Base-by-base conservation (phyloP, 1,140 invertebrate genomes). In the Piezodorus guildinii region DNA sequence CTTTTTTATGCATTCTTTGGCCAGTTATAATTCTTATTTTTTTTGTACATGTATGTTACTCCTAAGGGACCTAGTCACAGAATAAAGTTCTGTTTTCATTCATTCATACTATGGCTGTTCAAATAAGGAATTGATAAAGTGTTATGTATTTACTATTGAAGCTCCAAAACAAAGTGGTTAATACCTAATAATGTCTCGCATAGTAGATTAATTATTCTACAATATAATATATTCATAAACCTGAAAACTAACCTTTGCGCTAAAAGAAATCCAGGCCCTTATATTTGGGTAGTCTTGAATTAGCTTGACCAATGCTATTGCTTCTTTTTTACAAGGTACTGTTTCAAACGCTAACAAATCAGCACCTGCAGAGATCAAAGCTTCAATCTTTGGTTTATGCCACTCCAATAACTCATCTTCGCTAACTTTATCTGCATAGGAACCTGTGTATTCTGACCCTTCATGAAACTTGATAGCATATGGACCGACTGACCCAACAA, bases 281-380 rank as follows among this genome's bases (percentile, higher is more conserved):
- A 77, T 74, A 39, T 78, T 69, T n/a, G 85, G 85, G 75, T 83
- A 91, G 65, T 90, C 81, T 46, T 81, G 77, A 16, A 96, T 70
- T 25, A 94, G 73, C 51, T 88, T 80, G 4, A 91, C 77, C 1
- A 95, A 74, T 69, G 87, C 87, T 73, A 87, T 78, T 0, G 88
- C 93, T 76, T 96, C 94, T 59, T 81, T 77, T 19, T 72, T 75
- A 65, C 88, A 87, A 14, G 94, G 93, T 68, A 96, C 86, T 0
- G 94, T 96, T 75, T 97, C 94, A 65, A 96, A 73, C 12, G 89
- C 90, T 39, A 96, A 71, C 0, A 93, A 71, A 75, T 95, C 89
- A 3, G 88, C 85, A 15, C 88, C 88, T 45, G 81, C 83, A 65
- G 87, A 81, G 15, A 94, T 70, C 2, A 95, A 75, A 16, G 85